phyloP scores from a whole-genome alignment of 2,113 vertebrate genomes.

The Smithornis capensis region DNA sequence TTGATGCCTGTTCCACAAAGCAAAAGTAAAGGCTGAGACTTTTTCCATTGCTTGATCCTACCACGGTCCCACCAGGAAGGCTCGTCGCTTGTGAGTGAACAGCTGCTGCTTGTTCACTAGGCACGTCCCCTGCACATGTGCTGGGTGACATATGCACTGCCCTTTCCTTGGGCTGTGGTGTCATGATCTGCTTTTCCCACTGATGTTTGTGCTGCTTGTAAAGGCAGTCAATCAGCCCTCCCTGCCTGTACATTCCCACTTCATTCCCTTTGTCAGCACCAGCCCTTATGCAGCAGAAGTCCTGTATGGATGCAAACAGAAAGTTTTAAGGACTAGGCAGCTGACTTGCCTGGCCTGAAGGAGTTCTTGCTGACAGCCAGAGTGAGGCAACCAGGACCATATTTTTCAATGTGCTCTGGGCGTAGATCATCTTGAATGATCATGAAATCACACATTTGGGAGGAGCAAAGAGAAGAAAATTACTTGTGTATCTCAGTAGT shows the following conservation, averaged over 20 bases:
- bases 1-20: not conserved
- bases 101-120: not conserved
- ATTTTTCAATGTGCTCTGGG: not conserved
- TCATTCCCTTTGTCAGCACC: not conserved
- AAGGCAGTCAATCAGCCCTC: not conserved
- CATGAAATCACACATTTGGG: not conserved
- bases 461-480: not conserved
- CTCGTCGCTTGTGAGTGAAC: not conserved
- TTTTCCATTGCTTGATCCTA: not conserved
- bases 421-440: not conserved
- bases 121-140: rapidly evolving
- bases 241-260: not conserved
- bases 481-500: not conserved
- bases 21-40: not conserved
- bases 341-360: not conserved
- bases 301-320: not conserved
- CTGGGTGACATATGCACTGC: not conserved
- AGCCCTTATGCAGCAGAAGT: not conserved
- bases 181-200: not conserved
- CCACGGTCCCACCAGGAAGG: not conserved
- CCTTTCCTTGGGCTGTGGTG: not conserved
- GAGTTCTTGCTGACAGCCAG: not conserved
- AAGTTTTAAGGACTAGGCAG: not conserved
- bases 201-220: not conserved
- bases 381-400: not conserved